Conservation (phyloP, 2,888 invertebrate genomes). For the Perizoma affinitatum region DNA sequence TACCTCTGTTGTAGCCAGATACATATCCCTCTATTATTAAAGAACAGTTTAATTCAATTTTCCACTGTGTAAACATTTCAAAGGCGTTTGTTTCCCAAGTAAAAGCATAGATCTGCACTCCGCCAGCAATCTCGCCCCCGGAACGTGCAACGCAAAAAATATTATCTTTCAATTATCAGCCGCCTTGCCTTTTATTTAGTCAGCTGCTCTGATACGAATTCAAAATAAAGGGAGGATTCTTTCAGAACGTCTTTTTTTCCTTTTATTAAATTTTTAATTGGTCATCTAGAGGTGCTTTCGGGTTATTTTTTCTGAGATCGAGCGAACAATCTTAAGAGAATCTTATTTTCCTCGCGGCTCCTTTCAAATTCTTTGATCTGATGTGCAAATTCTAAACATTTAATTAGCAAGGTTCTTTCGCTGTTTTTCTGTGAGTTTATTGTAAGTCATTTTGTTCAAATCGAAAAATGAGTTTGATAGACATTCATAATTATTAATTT, state of each 20-base stretch:
- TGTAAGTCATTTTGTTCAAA: neutral
- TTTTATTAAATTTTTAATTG: conserved; percentile 44
- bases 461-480: neutral
- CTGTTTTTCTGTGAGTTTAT: neutral
- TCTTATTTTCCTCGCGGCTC: conserved; percentile 23
- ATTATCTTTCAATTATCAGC: conserved; percentile 73
- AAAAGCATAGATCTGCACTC: conserved; percentile 48
- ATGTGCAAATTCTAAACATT: conserved; percentile 26
- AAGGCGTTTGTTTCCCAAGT: conserved; percentile 42
- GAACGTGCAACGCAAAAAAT: conserved; percentile 63
- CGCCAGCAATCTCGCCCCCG: conserved; percentile 41
- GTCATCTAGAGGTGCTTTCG: conserved; percentile 34
- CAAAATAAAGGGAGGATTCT: conserved; percentile 56
- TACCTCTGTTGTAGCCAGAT: conserved; percentile 8
- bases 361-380: conserved; percentile 29
- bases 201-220: conserved; percentile 63
- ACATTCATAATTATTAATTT: no score
- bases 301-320: conserved; percentile 34
- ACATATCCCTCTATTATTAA: no score
- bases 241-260: conserved; percentile 28
- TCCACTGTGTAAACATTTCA: conserved; percentile 45
- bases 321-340: conserved; percentile 33
- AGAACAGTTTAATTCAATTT: conserved; percentile 36
- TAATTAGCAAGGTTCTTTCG: conserved; percentile 11
- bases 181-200: conserved; percentile 62